A percentile compares a stretch with the other conserved stretches of the same genome.
Conservation (phyloP, 2,113 vertebrate genomes). For the Otus sunia region DNA sequence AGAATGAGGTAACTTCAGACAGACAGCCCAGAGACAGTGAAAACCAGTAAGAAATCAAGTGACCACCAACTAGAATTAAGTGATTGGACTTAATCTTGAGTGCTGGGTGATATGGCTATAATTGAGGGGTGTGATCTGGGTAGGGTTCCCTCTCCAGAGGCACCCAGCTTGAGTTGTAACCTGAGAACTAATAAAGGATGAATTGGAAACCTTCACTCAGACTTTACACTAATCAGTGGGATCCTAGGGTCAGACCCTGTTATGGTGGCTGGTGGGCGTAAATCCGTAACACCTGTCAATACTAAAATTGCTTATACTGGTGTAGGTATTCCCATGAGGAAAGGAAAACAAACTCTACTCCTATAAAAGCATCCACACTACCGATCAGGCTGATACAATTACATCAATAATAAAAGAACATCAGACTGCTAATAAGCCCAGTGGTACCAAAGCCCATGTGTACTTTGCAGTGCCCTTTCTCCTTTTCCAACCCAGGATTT, state of each 20-base stretch:
- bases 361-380: not conserved
- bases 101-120: not conserved
- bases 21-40: not conserved
- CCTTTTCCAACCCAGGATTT: not conserved
- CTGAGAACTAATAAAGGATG: not conserved
- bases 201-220: not conserved
- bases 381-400: not conserved
- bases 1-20: not conserved
- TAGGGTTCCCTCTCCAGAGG: not conserved
- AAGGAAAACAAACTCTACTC: not conserved
- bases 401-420: not conserved
- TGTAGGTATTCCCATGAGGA: not conserved
- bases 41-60: not conserved
- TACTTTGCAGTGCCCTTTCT: not conserved
- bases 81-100: not conserved
- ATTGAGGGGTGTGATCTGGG: not conserved
- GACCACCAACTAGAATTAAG: not conserved
- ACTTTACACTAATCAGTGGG: not conserved
- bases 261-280: rapidly evolving
- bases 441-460: not conserved
- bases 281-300: not conserved
- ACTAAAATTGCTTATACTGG: not conserved
- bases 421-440: not conserved
- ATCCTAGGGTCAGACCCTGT: not conserved
- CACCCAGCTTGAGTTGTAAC: not conserved